Evolutionary conservation across 2,113 vertebrate species (phyloP), one percentile per base, ranked within the genome.

Genomic region (Cyanoramphus novaezelandiae): DNA sequence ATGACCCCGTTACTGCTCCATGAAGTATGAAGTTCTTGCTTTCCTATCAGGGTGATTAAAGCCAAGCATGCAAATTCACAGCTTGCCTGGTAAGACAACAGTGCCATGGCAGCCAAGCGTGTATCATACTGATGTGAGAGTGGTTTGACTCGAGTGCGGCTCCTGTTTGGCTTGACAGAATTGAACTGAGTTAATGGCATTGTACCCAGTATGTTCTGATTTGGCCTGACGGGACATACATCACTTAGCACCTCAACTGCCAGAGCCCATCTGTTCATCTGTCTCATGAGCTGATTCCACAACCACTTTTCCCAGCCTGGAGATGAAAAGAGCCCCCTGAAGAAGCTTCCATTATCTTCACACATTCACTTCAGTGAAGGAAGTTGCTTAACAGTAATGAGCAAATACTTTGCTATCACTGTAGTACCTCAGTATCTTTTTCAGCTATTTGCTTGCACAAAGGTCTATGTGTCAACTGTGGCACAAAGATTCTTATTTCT

Each of bases 121-220:
- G 11, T 10, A 3, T 2, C 7, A 46, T 5, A 16, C 29, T 17
- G 37, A 13, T 8, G 16, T 3, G 24, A 70, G 63, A 28, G 13
- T 10, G 59, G 52, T 20, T 77, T 77, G 60, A 31, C 70, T 31
- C 1, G 1, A n/a, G 39, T 0, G 39, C 2, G 27, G 37, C 37
- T 47, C 72, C 3, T 0, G 25, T 21, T 17, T 19, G 16, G 16
- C 53, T 47, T 43, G 20, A 50, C 29, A 46, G 64, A 35, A 16
- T 4, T 28, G n/a, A 80, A 19, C 23, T 7, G 17, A 31, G 27
- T 17, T 14, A 11, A 59, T 2, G 37, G n/a, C 49, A 31, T 27
- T 5, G 19, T 0, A 24, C 25, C 46, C 9, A 3, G 5, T 5
- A 6, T 0, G 6, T n/a, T 59, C 63, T 14, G 28, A 17, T 69